Evolutionary conservation across 1,140 invertebrate species (phyloP).

Genomic region (Drosophila oshimai): DNA sequence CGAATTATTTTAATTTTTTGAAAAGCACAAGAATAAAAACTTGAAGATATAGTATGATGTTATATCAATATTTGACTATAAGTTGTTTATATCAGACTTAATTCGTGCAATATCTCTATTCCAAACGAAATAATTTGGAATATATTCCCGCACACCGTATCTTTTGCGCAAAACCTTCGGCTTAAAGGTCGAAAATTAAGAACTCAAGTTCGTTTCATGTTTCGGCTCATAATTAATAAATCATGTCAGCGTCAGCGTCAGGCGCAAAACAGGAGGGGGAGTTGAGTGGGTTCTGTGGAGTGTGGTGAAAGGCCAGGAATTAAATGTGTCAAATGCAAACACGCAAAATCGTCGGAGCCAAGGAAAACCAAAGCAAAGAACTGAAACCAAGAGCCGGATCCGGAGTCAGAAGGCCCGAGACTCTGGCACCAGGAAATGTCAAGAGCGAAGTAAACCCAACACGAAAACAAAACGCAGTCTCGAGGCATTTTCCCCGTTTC

Average conservation of each 20-base stretch:
- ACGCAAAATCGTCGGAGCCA: slow-evolving; percentile 47
- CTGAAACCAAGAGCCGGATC: slow-evolving; percentile 8
- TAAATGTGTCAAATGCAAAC: slow-evolving; percentile 81
- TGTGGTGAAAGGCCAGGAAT: slow-evolving; percentile 28
- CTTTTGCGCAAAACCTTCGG: slow-evolving; percentile 7
- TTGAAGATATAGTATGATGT: too few relatives aligned
- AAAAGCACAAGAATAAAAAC: too few relatives aligned
- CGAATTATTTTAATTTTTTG: too few relatives aligned
- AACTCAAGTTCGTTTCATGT: slow-evolving; percentile 80
- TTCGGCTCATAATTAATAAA: slow-evolving; percentile 72
- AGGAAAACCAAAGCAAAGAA: neutral
- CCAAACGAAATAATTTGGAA: neutral
- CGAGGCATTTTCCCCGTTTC: slow-evolving; percentile 43
- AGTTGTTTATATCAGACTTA: neutral
- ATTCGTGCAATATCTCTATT: too few relatives aligned
- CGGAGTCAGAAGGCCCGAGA: slow-evolving; percentile 16
- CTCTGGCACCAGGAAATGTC: slow-evolving; percentile 67
- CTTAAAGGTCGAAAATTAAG: slow-evolving; percentile 75
- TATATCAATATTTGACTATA: too few relatives aligned
- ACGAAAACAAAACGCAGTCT: slow-evolving; percentile 76
- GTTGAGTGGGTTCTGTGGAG: neutral
- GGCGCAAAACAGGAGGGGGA: slow-evolving; percentile 16
- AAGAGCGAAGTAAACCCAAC: slow-evolving; percentile 70
- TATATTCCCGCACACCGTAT: neutral
- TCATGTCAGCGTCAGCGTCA: slow-evolving; percentile 77